Conservation (phyloP, 2,888 invertebrate species). For the Therioaphis trifolii region DNA sequence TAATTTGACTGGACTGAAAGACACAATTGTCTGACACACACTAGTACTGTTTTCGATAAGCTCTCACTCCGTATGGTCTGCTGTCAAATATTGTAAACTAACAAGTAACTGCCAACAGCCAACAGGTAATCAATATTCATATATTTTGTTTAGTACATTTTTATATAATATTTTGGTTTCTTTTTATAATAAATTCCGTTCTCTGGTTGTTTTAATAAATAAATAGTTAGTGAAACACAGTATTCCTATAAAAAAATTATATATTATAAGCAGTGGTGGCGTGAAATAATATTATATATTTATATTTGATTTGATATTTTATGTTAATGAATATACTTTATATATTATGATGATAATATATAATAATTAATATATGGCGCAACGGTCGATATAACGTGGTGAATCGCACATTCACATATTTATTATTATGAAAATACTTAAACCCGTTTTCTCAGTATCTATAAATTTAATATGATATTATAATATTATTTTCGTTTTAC, state of each 20-base stretch:
- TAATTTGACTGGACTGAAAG: too few relatives aligned
- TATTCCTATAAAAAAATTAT: too few relatives aligned
- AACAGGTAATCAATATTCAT: conserved; percentile 1
- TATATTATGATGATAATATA: not conserved
- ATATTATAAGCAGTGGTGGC: not conserved
- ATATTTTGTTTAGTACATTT: not conserved
- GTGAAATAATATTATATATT: not conserved
- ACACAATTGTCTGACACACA: too few relatives aligned
- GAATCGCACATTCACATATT: not conserved
- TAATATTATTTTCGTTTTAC: not conserved
- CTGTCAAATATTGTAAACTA: too few relatives aligned
- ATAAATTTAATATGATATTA: conserved; percentile 4
- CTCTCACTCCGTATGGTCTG: too few relatives aligned
- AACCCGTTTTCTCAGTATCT: not conserved
- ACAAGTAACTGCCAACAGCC: not conserved
- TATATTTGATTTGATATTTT: too few relatives aligned
- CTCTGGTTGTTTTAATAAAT: not conserved
- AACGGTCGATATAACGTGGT: not conserved
- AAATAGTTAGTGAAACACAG: not conserved
- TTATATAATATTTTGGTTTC: not conserved
- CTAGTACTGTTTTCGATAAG: not conserved
- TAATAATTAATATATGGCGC: not conserved
- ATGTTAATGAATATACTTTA: not conserved
- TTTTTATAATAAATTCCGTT: not conserved
- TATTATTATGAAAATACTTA: not conserved